Base-by-base conservation (phyloP, 2,888 invertebrate genomes). In the Hemistola chrysoprasaria region DNA sequence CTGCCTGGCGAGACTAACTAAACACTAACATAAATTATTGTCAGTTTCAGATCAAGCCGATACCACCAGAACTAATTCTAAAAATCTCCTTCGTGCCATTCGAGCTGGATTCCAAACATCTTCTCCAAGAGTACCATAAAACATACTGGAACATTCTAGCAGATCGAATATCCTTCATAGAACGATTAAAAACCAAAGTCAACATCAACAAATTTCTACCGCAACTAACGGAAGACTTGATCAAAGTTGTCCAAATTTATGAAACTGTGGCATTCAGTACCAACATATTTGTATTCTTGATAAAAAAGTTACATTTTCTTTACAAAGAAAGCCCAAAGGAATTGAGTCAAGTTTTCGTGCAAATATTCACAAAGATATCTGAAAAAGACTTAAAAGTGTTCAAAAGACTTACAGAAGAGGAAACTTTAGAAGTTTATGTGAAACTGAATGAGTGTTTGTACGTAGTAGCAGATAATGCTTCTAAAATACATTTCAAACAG, bases 71-170 rank as follows among this genome's bases (percentile, higher is more conserved):
- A 41, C 42, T 83, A 0, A 56, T 86, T 0, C 52, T 88, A 0
- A 84, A 85, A 48, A 47, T 88, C 2, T 86, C 87, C 0, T 76
- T 66, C 43, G 79, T 84, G 78, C 72, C 82, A 0, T 86, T 86
- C 8, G 79, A 86, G 47, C 48, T 55, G 0, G 74, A 78, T 0
- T 30, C 61, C 0, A 60, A 67, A 21, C 48, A 66, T 1, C 50
- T 82, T 0, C 52, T 83, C 0, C 56, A 52, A 0, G 80, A 84
- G 25, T 78, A 86, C 38, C 52, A 50, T 20, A 86, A 84, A 43
- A 85, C 83, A 0, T 88, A 87, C 44, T 85, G 84, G 79, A 78
- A 77, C 9, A 73, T 88, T 0, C 16, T 87, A 0, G 73, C 64
- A 0, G 86, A 87, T 28, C 51, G 85, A 22, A 45, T 87, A 0